A percentile compares a stretch with the other conserved stretches of the same genome.
Conservation (phyloP, 2,888 invertebrate species). For the Melipona bicolor region DNA sequence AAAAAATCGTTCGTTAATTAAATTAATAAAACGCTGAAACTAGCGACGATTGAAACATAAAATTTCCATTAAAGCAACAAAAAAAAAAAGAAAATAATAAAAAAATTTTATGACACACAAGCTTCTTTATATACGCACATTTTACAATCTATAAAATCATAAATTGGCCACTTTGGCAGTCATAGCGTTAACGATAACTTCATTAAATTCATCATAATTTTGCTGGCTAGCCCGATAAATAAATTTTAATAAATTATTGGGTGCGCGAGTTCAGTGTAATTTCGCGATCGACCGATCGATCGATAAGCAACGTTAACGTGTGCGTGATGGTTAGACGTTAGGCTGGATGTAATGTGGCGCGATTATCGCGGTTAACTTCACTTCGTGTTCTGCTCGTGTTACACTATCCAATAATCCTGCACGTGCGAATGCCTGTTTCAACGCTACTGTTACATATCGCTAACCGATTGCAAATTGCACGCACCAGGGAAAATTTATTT, state of each 20-base stretch:
- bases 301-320: constrained; percentile 38
- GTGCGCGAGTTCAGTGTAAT: not conserved
- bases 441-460: not conserved
- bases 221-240: not conserved
- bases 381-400: constrained; percentile 48
- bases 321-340: constrained; percentile 42
- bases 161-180: no score
- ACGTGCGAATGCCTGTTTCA: constrained; percentile 27
- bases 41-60: no score
- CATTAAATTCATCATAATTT: no score
- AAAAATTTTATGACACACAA: no score
- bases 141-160: no score
- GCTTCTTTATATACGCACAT: no score
- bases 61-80: no score
- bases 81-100: no score
- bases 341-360: constrained; percentile 40
- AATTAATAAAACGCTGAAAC: no score
- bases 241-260: not conserved
- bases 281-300: not conserved
- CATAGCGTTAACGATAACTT: no score
- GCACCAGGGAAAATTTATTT: not conserved
- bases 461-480: constrained; percentile 12
- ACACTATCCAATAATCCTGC: constrained; percentile 39
- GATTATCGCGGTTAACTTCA: constrained; percentile 58
- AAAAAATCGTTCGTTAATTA: no score